Percentiles rank a stretch among this genome's conserved stretches.
phyloP scores from a whole-genome alignment of 2,113 vertebrate species.

The Mirza zaza region DNA sequence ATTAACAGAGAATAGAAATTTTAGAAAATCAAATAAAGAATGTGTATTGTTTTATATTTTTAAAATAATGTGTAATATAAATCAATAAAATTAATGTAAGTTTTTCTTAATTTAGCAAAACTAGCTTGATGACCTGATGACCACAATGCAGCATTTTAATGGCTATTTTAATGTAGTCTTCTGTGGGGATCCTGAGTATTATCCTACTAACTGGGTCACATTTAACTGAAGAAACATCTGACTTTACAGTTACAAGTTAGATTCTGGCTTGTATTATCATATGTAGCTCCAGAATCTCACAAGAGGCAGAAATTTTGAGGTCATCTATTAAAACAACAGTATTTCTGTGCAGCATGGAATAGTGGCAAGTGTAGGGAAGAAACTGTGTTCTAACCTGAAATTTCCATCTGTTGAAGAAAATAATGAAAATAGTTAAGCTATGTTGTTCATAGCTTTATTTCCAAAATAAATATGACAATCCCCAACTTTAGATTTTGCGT shows the following conservation, averaged over 20 bases:
- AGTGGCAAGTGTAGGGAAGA: neutral
- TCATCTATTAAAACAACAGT: slow-evolving; percentile 1
- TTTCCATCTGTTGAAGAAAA: neutral
- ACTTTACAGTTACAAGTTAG: slow-evolving; percentile 6
- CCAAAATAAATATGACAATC: neutral
- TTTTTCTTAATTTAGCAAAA: slow-evolving; percentile 44
- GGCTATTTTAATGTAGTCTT: neutral
- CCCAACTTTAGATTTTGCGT: neutral
- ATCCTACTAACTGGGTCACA: slow-evolving; percentile 46
- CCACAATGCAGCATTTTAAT: neutral
- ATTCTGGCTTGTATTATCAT: neutral
- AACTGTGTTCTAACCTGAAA: neutral
- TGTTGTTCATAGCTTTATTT: neutral
- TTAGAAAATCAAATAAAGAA: neutral
- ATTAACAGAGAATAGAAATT: neutral
- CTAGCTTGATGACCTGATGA: neutral
- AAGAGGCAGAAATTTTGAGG: neutral
- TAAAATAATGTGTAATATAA: neutral
- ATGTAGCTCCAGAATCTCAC: neutral
- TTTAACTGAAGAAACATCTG: slow-evolving; percentile 48
- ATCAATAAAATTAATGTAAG: neutral
- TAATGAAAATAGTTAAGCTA: neutral
- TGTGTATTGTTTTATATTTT: slow-evolving; percentile 9
- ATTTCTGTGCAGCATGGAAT: neutral
- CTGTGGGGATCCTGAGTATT: neutral